A percentile compares a stretch with the other conserved stretches of the same genome.
Conservation (phyloP, 2,113 vertebrate species). For the Camelus bactrianus region DNA sequence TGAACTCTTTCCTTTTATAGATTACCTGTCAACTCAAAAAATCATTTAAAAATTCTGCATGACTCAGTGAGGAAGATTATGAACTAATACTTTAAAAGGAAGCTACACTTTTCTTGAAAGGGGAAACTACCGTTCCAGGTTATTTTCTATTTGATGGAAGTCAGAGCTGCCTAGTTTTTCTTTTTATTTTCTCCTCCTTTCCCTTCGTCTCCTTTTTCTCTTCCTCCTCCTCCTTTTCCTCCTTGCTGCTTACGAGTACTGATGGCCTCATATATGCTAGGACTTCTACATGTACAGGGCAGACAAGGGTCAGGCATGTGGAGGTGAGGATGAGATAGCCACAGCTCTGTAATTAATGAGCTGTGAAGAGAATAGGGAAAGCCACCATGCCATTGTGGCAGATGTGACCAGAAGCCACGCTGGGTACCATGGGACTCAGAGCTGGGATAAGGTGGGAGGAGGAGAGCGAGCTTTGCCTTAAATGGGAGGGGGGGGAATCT, state of each 20-base stretch:
- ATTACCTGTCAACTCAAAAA: conserved; percentile 57
- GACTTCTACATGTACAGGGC: background rate
- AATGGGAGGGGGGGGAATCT: background rate
- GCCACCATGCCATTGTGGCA: too few species aligned
- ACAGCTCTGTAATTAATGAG: background rate
- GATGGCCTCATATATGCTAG: background rate
- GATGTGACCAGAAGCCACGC: background rate
- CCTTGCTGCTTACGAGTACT: background rate
- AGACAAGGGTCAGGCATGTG: background rate
- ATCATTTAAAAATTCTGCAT: conserved; percentile 69
- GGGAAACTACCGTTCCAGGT: conserved; percentile 6
- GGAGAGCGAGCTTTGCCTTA: accelerated
- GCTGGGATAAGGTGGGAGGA: background rate
- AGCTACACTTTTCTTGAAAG: conserved; percentile 51
- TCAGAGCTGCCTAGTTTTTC: background rate
- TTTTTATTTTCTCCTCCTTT: background rate
- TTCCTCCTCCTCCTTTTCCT: background rate
- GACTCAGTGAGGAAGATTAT: conserved; percentile 76
- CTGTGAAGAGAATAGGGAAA: background rate
- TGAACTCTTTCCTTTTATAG: conserved; percentile 76
- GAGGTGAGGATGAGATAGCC: background rate
- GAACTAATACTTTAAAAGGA: conserved; percentile 71
- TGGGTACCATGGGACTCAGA: background rate
- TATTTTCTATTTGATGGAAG: conserved; percentile 37
- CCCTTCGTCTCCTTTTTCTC: too few species aligned